Evolutionary conservation across 2,797 vertebrate genomes (phyloP).

Genomic region (Toxotes lorentzi): DNA sequence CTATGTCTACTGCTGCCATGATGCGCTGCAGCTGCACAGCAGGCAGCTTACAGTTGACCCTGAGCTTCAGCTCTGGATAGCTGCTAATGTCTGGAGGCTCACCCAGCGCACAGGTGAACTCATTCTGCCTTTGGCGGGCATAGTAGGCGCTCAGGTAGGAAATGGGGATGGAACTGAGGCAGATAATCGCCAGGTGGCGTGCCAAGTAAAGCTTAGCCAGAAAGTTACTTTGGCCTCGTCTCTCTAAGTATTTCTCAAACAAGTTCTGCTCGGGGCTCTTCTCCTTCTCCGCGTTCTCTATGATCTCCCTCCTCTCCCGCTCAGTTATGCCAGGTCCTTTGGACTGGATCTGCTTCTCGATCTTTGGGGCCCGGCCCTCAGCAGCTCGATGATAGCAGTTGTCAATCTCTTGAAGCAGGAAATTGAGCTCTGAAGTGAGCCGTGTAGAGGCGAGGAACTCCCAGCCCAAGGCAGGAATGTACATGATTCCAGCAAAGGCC

Average conservation of each 20-base stretch:
- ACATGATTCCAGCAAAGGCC: constrained; percentile 99
- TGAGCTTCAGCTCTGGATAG: constrained; percentile 88
- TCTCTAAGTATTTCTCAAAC: constrained; percentile 98
- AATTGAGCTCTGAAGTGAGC: constrained; percentile 99
- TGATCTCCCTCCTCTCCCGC: constrained; percentile 95
- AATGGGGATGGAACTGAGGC: constrained; percentile 97
- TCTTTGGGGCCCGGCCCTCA: constrained; percentile 97
- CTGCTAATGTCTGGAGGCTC: constrained; percentile 92
- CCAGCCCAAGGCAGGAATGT: constrained; percentile 97
- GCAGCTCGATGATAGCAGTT: constrained; percentile 99
- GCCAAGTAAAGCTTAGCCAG: constrained; percentile 96
- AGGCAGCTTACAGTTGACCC: constrained; percentile 96
- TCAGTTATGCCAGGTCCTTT: constrained; percentile 98
- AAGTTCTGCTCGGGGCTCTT: constrained; percentile 99
- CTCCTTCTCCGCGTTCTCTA: constrained; percentile 98
- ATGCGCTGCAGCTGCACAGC: constrained; percentile 98
- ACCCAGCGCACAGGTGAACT: constrained; percentile 95
- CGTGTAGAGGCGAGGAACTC: constrained; percentile 98
- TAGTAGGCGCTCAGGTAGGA: constrained; percentile 97
- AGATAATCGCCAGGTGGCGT: constrained; percentile 95
- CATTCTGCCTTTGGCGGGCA: constrained; percentile 95
- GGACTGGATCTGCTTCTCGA: constrained; percentile 99
- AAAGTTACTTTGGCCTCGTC: constrained; percentile 97
- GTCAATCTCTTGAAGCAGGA: constrained; percentile 99
- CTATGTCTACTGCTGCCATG: constrained; percentile 94